Evolutionary conservation across 2,113 vertebrate species (phyloP).

Genomic region (Chloroceryle aenea): DNA sequence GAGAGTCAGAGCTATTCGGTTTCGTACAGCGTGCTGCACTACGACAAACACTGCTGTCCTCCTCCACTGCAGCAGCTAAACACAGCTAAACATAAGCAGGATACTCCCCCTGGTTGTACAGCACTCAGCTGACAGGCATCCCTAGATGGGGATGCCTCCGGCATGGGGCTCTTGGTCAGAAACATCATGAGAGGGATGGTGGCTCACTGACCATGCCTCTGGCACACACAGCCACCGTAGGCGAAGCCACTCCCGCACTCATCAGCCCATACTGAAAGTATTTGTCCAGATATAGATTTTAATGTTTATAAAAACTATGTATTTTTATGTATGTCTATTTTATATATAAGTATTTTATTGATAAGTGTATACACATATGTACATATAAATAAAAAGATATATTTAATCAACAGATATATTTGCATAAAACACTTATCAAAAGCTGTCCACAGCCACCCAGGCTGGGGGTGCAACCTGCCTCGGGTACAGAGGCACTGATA

Average conservation of each 20-base stretch:
- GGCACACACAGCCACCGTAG: rapidly evolving
- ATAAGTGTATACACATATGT: rapidly evolving
- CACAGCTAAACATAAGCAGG: background rate
- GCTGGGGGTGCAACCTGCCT: background rate
- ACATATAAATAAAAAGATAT: background rate
- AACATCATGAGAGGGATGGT: background rate
- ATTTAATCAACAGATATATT: background rate
- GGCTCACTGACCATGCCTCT: rapidly evolving
- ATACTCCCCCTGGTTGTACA: background rate
- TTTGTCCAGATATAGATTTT: background rate
- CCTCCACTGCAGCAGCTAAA: background rate
- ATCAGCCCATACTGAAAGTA: background rate
- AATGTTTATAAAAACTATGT: background rate
- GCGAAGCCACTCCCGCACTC: background rate
- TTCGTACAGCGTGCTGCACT: rapidly evolving
- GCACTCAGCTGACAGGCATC: rapidly evolving
- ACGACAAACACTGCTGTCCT: background rate
- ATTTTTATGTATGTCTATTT: background rate
- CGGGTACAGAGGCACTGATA: background rate
- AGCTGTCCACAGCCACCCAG: background rate
- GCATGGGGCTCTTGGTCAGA: rapidly evolving
- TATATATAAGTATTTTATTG: background rate
- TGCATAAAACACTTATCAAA: background rate
- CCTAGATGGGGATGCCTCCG: rapidly evolving
- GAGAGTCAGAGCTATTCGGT: background rate